These are phyloP conservation scores for Baryphthengus martii DNA, from an alignment of 2,113 vertebrate genomes.

Conservation along the genomic window DNA sequence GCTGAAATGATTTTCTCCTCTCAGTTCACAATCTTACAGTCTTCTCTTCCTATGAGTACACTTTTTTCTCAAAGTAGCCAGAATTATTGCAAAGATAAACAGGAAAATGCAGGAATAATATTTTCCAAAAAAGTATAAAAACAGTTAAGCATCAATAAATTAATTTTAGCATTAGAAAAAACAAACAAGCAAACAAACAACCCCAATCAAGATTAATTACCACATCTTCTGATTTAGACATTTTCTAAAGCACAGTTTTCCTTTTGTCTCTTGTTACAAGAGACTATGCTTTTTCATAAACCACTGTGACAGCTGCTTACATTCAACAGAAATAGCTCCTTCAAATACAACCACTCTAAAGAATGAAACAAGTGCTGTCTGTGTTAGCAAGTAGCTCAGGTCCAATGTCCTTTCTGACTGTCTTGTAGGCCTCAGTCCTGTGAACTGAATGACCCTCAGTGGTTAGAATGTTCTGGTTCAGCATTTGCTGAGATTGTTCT, in stretches of 20 bases:
- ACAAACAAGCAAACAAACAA: too few relatives aligned
- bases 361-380: background rate
- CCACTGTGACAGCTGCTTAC: background rate
- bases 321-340: background rate
- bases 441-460: too few relatives aligned
- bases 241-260: background rate
- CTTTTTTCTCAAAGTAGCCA: background rate
- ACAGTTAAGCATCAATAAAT: background rate
- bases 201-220: background rate
- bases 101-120: background rate
- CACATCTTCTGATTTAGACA: background rate
- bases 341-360: background rate
- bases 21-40: background rate
- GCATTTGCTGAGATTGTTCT: rapidly evolving
- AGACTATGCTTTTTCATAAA: background rate
- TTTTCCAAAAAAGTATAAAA: background rate
- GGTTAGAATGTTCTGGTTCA: background rate
- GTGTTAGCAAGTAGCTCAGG: background rate
- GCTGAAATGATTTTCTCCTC: background rate
- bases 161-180: background rate
- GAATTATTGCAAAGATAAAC: background rate
- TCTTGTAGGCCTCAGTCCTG: rapidly evolving
- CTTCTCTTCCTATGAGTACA: background rate
- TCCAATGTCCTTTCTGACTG: background rate
- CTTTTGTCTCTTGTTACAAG: background rate